Evolutionary conservation across 2,888 invertebrate genomes (phyloP).

Genomic region (Drosophila ochracea): DNA sequence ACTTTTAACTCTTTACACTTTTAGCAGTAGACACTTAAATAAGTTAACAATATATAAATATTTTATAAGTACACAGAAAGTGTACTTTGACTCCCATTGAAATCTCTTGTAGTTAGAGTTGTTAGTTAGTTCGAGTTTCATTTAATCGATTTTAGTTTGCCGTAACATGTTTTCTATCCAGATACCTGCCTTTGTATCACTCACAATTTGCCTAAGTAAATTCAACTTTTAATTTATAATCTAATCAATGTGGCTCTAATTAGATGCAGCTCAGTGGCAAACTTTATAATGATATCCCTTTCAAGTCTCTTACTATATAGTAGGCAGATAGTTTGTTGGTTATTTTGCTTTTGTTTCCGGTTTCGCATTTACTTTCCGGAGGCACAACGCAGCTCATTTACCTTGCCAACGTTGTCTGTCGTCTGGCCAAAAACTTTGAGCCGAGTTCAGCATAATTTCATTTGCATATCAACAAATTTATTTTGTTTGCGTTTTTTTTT

Average conservation of each 20-base stretch:
- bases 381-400: conserved; percentile 17
- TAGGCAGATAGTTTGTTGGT: conserved; percentile 1
- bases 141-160: neutral
- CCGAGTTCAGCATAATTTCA: conserved; percentile 77
- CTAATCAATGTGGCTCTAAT: conserved; percentile 2
- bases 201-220: neutral
- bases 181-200: neutral
- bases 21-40: neutral
- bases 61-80: neutral
- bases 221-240: neutral
- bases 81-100: neutral
- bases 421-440: conserved; percentile 43
- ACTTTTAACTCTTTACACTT: neutral
- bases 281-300: conserved; percentile 14
- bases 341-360: conserved; percentile 15
- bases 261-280: conserved; percentile 1
- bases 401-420: conserved; percentile 27
- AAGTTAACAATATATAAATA: neutral
- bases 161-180: neutral
- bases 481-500: conserved; percentile 71
- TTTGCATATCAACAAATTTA: conserved; percentile 81
- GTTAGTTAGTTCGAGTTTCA: neutral
- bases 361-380: conserved; percentile 8
- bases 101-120: neutral
- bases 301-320: neutral